Evolutionary conservation across 23 tunicate genomes (phyloP).

Genomic region (Clavelina lepadiformis): DNA sequence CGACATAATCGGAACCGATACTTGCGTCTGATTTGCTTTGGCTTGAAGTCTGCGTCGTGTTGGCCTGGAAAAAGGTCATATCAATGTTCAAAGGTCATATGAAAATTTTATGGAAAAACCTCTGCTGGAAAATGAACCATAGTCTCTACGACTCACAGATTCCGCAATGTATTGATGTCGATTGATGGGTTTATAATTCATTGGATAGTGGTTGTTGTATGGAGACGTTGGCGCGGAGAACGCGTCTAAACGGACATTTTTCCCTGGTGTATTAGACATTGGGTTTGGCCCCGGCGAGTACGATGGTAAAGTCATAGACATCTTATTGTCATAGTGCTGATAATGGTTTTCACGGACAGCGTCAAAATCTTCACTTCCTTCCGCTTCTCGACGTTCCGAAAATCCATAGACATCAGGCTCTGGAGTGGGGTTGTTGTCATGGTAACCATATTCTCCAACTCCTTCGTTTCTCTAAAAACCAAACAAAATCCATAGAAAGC

Average conservation of each 20-base stretch:
- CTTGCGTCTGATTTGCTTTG: constrained; percentile 39
- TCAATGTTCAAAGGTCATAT: no score
- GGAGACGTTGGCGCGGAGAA: constrained; percentile 65
- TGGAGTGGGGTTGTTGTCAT: constrained; percentile 3
- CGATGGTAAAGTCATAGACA: constrained; percentile 17
- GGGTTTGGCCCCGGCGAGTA: constrained; percentile 17
- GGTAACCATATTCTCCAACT: constrained; percentile 21
- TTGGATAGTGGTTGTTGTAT: constrained; percentile 13
- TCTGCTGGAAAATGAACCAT: no score
- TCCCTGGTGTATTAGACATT: constrained; percentile 33
- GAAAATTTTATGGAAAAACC: no score
- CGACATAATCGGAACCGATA: constrained; percentile 59
- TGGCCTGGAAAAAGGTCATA: no score
- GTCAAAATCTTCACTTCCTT: constrained; percentile 82
- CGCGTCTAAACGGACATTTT: constrained; percentile 53
- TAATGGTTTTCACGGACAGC: constrained; percentile 9
- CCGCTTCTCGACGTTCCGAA: constrained; percentile 78
- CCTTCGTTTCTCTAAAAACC: constrained; percentile 44
- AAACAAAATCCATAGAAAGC: no score
- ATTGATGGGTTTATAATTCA: constrained; percentile 17
- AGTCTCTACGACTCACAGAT: constrained; percentile 12
- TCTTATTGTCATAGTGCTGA: constrained; percentile 1
- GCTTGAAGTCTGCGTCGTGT: not conserved
- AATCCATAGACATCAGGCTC: constrained; percentile 38
- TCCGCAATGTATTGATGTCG: constrained; percentile 6